A percentile compares a stretch with the other conserved stretches of the same genome.
These are phyloP conservation scores for Drosophila paramelanica DNA, from an alignment of 2,888 invertebrate species.

Conservation along the genomic window DNA sequence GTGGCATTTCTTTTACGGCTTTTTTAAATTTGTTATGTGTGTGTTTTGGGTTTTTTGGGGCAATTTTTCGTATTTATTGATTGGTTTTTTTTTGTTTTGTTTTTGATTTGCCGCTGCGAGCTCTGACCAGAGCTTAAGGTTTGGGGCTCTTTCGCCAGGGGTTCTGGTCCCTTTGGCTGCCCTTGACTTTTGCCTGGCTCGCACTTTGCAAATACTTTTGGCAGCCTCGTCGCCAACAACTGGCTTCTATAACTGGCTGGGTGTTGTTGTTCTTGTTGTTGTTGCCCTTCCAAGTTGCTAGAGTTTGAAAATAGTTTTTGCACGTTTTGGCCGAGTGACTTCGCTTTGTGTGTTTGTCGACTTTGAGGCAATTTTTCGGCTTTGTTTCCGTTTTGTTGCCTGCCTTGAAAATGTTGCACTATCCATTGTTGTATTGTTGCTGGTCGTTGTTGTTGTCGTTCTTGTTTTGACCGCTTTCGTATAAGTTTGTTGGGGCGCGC, in stretches of 20 bases:
- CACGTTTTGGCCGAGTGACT: conserved; percentile 78
- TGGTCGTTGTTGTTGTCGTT: conserved; percentile 14
- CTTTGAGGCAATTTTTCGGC: conserved; percentile 68
- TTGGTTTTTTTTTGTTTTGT: conserved; percentile 54
- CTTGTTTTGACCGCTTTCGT: conserved; percentile 16
- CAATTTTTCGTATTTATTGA: conserved; percentile 68
- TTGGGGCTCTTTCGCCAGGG: conserved; percentile 18
- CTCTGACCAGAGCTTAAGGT: conserved; percentile 15
- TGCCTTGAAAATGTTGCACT: conserved; percentile 68
- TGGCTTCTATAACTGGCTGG: conserved; percentile 20
- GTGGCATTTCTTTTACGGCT: conserved; percentile 28
- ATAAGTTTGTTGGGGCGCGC: conserved; percentile 53
- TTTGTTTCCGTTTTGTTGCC: conserved; percentile 68
- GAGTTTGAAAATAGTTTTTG: conserved; percentile 74
- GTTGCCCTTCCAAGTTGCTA: conserved; percentile 55
- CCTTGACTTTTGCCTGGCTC: conserved; percentile 78
- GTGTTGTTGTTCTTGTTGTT: conserved; percentile 25
- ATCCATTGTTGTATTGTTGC: conserved; percentile 28
- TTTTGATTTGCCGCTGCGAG: conserved; percentile 1
- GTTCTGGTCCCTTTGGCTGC: conserved; percentile 55
- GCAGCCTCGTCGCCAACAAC: conserved; percentile 73
- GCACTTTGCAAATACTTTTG: conserved; percentile 76
- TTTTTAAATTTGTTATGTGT: conserved; percentile 55
- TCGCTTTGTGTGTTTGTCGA: conserved; percentile 56
- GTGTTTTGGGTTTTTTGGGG: conserved; percentile 30